Base-by-base conservation (phyloP, 2,797 vertebrate species). In the Pantherophis alleghaniensis region DNA sequence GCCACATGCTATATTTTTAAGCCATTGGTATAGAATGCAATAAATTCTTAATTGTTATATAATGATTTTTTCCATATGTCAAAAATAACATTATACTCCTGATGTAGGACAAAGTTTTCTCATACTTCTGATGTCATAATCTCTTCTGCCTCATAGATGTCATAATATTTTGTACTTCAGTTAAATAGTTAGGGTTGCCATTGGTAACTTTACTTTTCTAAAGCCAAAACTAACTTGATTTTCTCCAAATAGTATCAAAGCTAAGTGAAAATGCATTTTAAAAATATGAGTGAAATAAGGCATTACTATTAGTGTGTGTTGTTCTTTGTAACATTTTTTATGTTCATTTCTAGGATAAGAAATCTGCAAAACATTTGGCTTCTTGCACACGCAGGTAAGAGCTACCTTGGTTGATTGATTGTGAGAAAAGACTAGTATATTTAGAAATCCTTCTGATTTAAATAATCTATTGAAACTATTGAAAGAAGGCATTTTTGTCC, bases 301-400 rank as follows among this genome's bases (percentile, higher is more conserved):
- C 28, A 3, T 93, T 93, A 28, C 89, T 0, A 79, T 94, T 92
- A 26, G 2, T 3, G n/a, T 88, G 69, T 90, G 90, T 88, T 32
- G 60, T 60, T 91, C 28, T 22, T 32, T 0, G 88, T 59, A 87
- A 1, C 94, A 92, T 94, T 22, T 51, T 47, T 1, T 55, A n/a
- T 83, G 0, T 5, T 88, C 91, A 93, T 96, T 95, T 96, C 47
- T 90, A 98, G 98, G 97, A 97, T 97, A 98, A 98, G 97, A 98
- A 97, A 97, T 96, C 97, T 98, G 96, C 97, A 97, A 98, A 98
- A 97, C 97, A 98, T 95, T 96, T 98, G 98, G 98, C 97, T 97
- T 97, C 97, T 94, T 98, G 97, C 91, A 96, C 96, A 96, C 97
- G 97, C 97, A 98, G 98, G 98, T 98, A 98, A 95, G 97, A 95